Base-by-base conservation (phyloP, 2,113 vertebrate genomes). In the Dinomys branickii region DNA sequence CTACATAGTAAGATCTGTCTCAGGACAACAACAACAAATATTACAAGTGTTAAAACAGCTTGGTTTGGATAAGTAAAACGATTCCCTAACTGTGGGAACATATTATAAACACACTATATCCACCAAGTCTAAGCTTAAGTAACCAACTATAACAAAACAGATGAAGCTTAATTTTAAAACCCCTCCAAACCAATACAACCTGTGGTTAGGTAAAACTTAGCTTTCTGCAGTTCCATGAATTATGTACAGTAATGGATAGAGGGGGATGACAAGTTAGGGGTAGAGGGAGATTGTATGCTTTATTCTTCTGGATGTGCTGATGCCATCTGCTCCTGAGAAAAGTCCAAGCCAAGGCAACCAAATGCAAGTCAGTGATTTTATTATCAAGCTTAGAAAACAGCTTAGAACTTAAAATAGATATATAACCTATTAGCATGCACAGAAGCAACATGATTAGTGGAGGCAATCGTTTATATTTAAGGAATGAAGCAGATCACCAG, bases 101-200 rank as follows among this genome's bases (percentile, higher is more conserved):
- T 41, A 30, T 52, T 83, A 88, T 58, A 93, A 92, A 91, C 7
- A 67, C 58, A 78, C 10, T 71, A 14, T 95, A 26, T 90, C 47
- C 77, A 93, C 63, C 17, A 87, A 87, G 71, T 44, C 52, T 52
- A 20, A 92, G 52, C 11, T 69, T 90, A 90, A 73, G 61, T 63
- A 90, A 78, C 50, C 26, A 88, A 56, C 56, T 83, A n/a, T 73
- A 78, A 85, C 58, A 71, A 61, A 61, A 33, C 80, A 92, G 47
- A 65, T 78, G n/a, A 82, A 96, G 73, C 28, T 63, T n/a, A n/a
- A 73, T 47, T 77, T 73, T 50, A 65, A 95, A 91, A 92, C 5
- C 22, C 2, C 16, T 88, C 54, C 47, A 75, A 75, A 91, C 16
- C 50, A 88, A 38, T 63, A 88, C 73, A 94, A 90, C 30, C 56